Conservation (phyloP, 2,113 vertebrate species). For the Mustelus asterias region DNA sequence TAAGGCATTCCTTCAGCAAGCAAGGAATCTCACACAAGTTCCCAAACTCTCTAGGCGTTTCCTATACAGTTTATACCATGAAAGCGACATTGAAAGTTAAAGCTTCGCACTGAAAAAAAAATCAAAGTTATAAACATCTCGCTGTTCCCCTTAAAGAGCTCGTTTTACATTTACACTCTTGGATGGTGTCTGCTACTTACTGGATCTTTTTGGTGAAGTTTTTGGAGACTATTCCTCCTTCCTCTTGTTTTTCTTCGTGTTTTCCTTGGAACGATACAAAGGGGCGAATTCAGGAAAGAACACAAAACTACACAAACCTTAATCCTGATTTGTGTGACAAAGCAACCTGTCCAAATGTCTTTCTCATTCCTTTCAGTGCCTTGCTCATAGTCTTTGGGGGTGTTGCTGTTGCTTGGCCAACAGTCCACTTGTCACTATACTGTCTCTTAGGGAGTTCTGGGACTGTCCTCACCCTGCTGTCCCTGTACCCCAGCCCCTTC, state of each 20-base stretch:
- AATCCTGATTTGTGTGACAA: background rate
- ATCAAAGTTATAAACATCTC: background rate
- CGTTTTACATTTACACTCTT: background rate
- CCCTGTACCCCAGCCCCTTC: background rate
- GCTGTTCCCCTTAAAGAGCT: no score
- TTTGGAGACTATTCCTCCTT: slow-evolving; percentile 94
- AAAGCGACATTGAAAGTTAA: background rate
- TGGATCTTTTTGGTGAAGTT: slow-evolving; percentile 99
- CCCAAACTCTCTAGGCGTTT: background rate
- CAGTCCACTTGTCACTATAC: background rate
- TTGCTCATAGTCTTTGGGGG: background rate
- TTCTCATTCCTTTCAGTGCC: background rate
- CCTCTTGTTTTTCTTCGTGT: slow-evolving; percentile 92
- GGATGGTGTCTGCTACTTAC: slow-evolving; percentile 64
- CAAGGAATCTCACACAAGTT: background rate
- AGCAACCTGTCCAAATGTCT: background rate
- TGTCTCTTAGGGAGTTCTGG: background rate
- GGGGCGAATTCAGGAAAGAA: background rate
- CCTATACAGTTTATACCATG: background rate
- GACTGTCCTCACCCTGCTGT: background rate
- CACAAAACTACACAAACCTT: background rate
- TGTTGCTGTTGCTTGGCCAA: background rate
- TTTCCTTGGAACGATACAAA: slow-evolving; percentile 62
- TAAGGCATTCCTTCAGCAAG: background rate
- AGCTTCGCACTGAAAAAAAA: background rate